Percentiles rank a stretch among this genome's conserved stretches.
These are phyloP conservation scores for Pollenia labialis DNA, from an alignment of 2,888 invertebrate species.

Conservation along the genomic window DNA sequence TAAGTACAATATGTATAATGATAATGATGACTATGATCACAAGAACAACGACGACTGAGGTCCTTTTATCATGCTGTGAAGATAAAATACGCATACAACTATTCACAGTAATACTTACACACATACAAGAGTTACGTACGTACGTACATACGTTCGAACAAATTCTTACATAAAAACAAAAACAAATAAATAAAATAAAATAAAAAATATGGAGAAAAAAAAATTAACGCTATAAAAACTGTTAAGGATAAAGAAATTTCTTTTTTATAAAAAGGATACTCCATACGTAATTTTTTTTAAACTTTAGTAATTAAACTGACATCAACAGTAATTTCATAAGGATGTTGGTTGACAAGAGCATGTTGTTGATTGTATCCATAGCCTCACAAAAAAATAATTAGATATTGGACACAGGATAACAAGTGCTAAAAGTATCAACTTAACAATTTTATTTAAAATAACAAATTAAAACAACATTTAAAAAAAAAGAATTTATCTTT, in stretches of 20 bases:
- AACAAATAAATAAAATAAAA: not conserved
- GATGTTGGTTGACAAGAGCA: conserved; percentile 49
- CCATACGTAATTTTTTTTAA: conserved; percentile 57
- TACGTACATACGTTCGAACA: not conserved
- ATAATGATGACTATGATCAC: conserved; percentile 49
- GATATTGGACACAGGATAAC: conserved; percentile 42
- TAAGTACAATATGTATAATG: conserved; percentile 42
- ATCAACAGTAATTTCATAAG: conserved; percentile 63
- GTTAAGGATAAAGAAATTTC: conserved; percentile 24
- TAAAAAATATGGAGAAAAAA: not conserved
- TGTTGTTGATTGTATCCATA: conserved; percentile 29
- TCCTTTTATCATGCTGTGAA: conserved; percentile 66
- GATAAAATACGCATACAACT: conserved; percentile 1
- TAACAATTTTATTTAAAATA: conserved; percentile 43
- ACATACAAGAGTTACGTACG: not conserved
- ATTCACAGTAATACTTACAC: not conserved
- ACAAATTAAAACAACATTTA: not conserved
- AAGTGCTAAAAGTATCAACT: conserved; percentile 53
- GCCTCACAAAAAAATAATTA: conserved; percentile 50
- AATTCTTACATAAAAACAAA: not conserved
- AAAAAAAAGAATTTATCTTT: not conserved
- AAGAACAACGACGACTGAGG: conserved; percentile 27
- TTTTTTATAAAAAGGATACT: conserved; percentile 28
- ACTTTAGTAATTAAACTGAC: conserved; percentile 73
- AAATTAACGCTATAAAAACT: conserved; percentile 7